These are phyloP conservation scores for Pyrochroa serraticornis DNA, from an alignment of 2,888 invertebrate species.

Conservation along the genomic window DNA sequence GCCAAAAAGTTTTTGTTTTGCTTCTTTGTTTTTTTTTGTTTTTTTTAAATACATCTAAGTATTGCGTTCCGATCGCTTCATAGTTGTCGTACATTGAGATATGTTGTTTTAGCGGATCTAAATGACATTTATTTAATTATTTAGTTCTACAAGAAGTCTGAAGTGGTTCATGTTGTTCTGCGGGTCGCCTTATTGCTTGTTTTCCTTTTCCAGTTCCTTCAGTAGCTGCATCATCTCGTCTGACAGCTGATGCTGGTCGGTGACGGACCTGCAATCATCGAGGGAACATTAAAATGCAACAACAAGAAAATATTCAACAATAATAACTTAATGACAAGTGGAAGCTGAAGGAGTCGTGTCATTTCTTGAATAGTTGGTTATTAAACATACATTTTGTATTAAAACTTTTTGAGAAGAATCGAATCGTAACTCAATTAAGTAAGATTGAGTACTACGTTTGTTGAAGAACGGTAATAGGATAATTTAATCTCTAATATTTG, in stretches of 20 bases:
- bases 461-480: too few relatives aligned
- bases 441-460: too few relatives aligned
- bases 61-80: slow-evolving; percentile 4
- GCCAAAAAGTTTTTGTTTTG: slow-evolving; percentile 17
- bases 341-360: too few relatives aligned
- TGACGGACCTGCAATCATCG: slow-evolving; percentile 44
- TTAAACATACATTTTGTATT: too few relatives aligned
- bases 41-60: slow-evolving; percentile 7
- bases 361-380: too few relatives aligned
- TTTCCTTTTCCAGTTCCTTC: slow-evolving; percentile 55
- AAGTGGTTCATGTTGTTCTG: too few relatives aligned
- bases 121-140: slow-evolving; percentile 1
- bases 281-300: slow-evolving; percentile 1
- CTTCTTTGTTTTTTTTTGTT: slow-evolving; percentile 12
- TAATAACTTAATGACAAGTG: too few relatives aligned
- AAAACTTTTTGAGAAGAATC: too few relatives aligned
- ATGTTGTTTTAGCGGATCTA: slow-evolving; percentile 18
- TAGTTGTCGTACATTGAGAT: slow-evolving; percentile 27
- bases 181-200: slow-evolving; percentile 50
- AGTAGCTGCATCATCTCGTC: slow-evolving; percentile 57
- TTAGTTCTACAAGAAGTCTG: slow-evolving; percentile 7
- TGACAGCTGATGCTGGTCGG: slow-evolving; percentile 56
- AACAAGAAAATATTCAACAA: slow-evolving; percentile 6
- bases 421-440: too few relatives aligned
- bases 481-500: too few relatives aligned